Evolutionary conservation across 2,888 invertebrate genomes (phyloP).

Genomic region (Galeruca laticollis): DNA sequence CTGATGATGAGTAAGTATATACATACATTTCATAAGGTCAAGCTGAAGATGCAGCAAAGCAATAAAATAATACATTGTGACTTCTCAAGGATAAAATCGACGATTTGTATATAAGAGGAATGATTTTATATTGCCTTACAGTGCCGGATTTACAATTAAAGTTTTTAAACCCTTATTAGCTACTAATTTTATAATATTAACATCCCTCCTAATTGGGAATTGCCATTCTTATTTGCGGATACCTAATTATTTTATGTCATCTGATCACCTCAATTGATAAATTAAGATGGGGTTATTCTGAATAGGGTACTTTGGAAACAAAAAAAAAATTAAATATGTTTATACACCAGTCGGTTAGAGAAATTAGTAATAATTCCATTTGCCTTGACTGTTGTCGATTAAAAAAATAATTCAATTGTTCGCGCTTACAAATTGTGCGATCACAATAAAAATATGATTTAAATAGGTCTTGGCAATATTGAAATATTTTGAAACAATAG

Average conservation of each 20-base stretch:
- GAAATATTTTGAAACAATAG: conserved; percentile 37
- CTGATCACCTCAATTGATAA: no score
- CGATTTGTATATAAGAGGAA: no score
- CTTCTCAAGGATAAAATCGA: conserved; percentile 1
- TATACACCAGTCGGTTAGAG: no score
- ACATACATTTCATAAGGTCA: conserved; percentile 9
- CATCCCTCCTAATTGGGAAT: no score
- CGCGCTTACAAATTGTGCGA: conserved; percentile 38
- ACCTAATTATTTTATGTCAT: neutral
- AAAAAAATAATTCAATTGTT: conserved; percentile 40
- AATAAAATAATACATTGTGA: neutral
- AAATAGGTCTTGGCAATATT: conserved; percentile 41
- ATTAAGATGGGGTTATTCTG: neutral
- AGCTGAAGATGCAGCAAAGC: conserved; percentile 16
- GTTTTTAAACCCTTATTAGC: no score
- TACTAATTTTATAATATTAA: no score
- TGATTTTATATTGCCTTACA: no score
- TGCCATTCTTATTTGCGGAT: no score
- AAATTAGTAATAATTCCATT: conserved; percentile 22
- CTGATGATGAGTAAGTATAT: neutral
- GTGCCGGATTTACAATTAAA: no score
- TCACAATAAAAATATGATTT: conserved; percentile 36
- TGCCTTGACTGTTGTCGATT: conserved; percentile 35
- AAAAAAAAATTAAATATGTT: no score
- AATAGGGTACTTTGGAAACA: neutral